These are phyloP conservation scores for Pachypanchax playfairii DNA, from an alignment of 2,113 vertebrate species.

Conservation along the genomic window DNA sequence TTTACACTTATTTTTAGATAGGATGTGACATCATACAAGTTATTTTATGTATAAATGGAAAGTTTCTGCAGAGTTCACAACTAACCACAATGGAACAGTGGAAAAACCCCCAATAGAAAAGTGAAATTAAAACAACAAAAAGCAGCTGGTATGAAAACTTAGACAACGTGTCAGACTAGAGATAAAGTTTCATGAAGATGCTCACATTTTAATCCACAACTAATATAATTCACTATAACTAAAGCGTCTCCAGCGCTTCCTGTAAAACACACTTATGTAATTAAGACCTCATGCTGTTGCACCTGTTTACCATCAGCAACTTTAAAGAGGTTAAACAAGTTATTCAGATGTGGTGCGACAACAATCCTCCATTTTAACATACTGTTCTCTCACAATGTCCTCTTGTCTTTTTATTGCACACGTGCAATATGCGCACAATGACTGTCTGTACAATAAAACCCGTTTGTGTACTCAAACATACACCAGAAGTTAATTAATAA, in stretches of 20 bases:
- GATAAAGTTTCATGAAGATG: no score
- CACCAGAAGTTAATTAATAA: constrained; percentile 55
- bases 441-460: constrained; percentile 12
- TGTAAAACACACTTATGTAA: constrained; percentile 1
- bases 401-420: constrained; percentile 27
- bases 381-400: constrained; percentile 23
- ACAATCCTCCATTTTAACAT: constrained; percentile 33
- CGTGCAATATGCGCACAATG: constrained; percentile 6
- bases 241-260: background rate
- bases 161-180: background rate
- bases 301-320: constrained; percentile 28
- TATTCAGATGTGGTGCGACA: constrained; percentile 1
- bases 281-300: background rate
- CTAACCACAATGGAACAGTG: no score
- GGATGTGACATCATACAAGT: no score
- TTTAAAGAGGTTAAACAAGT: background rate
- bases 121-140: background rate
- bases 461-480: constrained; percentile 45
- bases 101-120: no score
- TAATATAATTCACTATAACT: background rate
- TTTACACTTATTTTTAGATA: no score
- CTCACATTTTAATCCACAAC: background rate
- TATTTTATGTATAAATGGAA: no score
- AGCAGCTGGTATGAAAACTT: background rate
- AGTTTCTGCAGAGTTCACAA: no score